Base-by-base conservation (phyloP, 1,140 invertebrate species). In the Sinella curviseta region DNA sequence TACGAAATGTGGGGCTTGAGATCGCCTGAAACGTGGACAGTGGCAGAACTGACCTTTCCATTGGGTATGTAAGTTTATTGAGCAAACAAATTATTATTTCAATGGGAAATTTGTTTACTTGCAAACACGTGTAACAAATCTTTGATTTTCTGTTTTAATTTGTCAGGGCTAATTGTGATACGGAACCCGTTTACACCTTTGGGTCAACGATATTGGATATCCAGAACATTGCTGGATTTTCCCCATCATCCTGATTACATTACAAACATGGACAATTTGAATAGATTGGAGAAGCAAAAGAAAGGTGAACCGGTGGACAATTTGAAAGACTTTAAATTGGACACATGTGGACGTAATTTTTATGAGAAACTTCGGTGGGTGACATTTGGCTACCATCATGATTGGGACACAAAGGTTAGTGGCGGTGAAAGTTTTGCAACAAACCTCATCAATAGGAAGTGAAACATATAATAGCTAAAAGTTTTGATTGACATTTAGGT, bases 301-400 rank as follows among this genome's bases (percentile, higher is more conserved):
- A 48, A 60, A 57, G 76, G 39, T 14, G 39, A 57, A 60, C 17
- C 8, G 30, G 31, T 77, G 14, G 30, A 77, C 1, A 60, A 77
- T 35, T 24, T 75, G 3, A n/a, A 14, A 4, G 34, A 75, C 24
- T 48, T 39, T 30, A 55, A 24, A 30, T 24, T 76, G 14, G 60
- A 81, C n/a, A 36, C 16, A 16, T 70, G 28, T 30, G 14, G 65
- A 4, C 4, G 26, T 33, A 74, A 82, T 16, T 83, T 90, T n/a
- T 80, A 88, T 55, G 82, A 87, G 60, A 94, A 94, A 85, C 88
- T 98, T 77, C 88, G 96, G 84, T 98, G 97, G 97, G 90, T 92
- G 20, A 98, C 96, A 1, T 86, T 98, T 39, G 96, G 97, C 26
- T 98, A 97, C 86, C 96, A 98, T 87, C 95, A 98, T 86, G 92